Evolutionary conservation across 1,140 invertebrate genomes (phyloP), one percentile per base, ranked within the genome.

Genomic region (Drosophila tristis): DNA sequence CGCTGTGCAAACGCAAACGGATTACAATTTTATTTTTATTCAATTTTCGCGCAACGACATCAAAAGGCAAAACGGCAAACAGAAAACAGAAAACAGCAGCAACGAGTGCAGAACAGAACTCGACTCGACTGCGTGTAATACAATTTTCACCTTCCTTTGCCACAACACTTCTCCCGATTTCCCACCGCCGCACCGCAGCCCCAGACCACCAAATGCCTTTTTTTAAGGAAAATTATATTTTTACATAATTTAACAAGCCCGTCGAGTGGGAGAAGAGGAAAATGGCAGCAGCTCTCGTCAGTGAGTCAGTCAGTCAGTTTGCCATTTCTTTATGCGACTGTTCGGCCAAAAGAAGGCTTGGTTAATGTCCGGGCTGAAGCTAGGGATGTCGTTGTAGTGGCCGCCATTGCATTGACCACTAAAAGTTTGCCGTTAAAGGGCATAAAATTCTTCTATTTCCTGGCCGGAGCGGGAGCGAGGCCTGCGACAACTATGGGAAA

Each of bases 1-100:
- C 29, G 29, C 29, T 29, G 29, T 13, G 65, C 45, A 70, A 70
- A 70, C 66, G 63, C 66, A 20, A 20, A 20, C 20, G 20, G 1
- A 70, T 70, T 70, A 70, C 66, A 70, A 70, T 70, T 81, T 81
- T 82, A 82, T 82, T 82, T 78, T 74, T 67, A 82, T 82, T 82
- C 79, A 81, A 82, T 81, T 81, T 81, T 62, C 63, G 59, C 66
- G 44, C 51, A 55, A 55, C 74, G 64, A 82, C 79, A 74, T 82
- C 79, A 82, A 82, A 82, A 60, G 74, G 49, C 79, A 25, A 51
- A 45, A 54, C 16, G 20, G 61, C 55, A 65, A 58, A 65, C 61
- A 65, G 54, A 9, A 8, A 9, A 31, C 29, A 42, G 44, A 51
- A 26, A 48, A 66, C 50, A 66, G 48, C 61, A 65, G 39, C 60